phyloP scores from a whole-genome alignment of 2,113 vertebrate species.

The Philantomba maxwellii region DNA sequence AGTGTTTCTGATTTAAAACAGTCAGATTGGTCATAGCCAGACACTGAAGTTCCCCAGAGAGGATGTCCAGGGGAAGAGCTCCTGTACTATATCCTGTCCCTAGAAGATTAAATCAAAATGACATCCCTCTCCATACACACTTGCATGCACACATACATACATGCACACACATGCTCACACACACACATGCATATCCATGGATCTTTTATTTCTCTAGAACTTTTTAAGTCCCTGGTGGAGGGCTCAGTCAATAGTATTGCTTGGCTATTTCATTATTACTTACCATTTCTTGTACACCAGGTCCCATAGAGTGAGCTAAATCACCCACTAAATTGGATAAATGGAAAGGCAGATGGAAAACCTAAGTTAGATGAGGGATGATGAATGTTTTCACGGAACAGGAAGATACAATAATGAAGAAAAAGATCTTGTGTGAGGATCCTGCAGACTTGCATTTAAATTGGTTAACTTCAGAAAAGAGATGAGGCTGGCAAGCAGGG shows the following conservation, averaged over 20 bases:
- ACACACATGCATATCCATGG: not conserved
- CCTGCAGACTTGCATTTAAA: constrained; percentile 7
- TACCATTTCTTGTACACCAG: not conserved
- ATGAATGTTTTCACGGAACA: constrained; percentile 38
- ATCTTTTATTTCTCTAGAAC: not conserved
- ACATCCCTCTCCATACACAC: not conserved
- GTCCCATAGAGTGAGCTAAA: constrained; percentile 10
- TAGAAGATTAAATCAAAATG: constrained; percentile 29
- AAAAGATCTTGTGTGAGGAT: not conserved
- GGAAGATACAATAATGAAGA: constrained; percentile 36
- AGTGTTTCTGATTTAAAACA: constrained; percentile 45
- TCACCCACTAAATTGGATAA: constrained; percentile 47
- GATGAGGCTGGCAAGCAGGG: not conserved
- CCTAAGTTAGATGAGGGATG: constrained; percentile 15
- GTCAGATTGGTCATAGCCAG: constrained; percentile 16
- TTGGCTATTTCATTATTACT: constrained; percentile 29
- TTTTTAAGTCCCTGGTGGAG: not conserved
- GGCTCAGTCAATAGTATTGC: not conserved
- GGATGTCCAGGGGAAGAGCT: not conserved
- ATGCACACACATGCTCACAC: not conserved
- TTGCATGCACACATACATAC: no score
- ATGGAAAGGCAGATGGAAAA: constrained; percentile 56
- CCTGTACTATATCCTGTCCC: not conserved
- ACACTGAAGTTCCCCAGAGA: constrained; percentile 17
- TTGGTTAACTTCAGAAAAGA: not conserved